Conservation (phyloP, 2,113 vertebrate species). For the Psettodes erumei region DNA sequence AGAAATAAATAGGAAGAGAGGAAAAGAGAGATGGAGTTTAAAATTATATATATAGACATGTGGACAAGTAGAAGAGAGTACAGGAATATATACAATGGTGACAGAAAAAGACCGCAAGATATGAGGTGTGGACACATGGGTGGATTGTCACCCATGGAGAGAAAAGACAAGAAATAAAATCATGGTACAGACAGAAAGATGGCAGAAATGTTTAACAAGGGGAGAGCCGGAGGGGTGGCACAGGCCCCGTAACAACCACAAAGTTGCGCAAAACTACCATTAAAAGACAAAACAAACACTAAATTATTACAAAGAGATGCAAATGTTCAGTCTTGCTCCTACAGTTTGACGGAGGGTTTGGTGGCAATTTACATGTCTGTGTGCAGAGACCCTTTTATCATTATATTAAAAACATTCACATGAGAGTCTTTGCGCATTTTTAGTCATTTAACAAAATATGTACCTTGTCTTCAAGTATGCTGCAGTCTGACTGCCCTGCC, state of each 20-base stretch:
- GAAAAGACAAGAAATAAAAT: background rate
- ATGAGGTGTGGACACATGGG: background rate
- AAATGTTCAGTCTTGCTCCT: background rate
- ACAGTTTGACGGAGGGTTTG: background rate
- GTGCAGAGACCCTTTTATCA: too few species aligned
- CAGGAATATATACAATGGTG: background rate
- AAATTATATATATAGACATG: conserved; percentile 15
- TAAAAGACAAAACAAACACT: background rate
- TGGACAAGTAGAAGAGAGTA: background rate
- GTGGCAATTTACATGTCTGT: too few species aligned
- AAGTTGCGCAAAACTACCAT: background rate
- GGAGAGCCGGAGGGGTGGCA: background rate
- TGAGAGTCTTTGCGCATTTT: background rate
- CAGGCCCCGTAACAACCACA: background rate
- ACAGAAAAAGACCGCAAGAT: background rate
- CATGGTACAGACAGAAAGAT: background rate
- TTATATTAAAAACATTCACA: background rate
- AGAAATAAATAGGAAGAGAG: conserved; percentile 27
- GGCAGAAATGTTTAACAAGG: background rate
- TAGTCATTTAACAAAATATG: background rate
- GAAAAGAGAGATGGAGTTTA: conserved; percentile 7
- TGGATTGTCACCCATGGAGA: background rate
- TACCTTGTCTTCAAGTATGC: background rate
- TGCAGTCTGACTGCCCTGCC: background rate
- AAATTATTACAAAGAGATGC: background rate